Conservation (phyloP, 1,140 invertebrate genomes). For the Caenorhabditis briggsae region DNA sequence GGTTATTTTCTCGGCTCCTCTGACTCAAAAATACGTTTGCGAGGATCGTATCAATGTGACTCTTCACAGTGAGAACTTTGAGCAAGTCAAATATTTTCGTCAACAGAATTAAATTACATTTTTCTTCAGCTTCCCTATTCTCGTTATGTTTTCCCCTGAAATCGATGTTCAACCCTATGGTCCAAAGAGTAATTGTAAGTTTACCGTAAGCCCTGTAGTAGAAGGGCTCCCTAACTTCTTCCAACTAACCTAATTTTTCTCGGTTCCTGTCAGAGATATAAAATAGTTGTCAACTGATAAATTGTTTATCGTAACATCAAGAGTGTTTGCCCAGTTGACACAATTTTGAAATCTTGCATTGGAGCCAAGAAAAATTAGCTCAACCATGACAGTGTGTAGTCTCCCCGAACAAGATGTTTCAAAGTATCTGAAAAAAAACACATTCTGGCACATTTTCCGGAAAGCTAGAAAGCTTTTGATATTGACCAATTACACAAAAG, state of each 20-base stretch:
- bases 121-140: constrained; percentile 18
- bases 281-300: too few species aligned
- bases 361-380: too few species aligned
- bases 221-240: too few species aligned
- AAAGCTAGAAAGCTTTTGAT: too few species aligned
- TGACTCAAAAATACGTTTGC: constrained; percentile 62
- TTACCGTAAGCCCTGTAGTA: background rate
- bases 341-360: background rate
- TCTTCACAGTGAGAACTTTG: constrained; percentile 51
- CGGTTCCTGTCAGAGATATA: too few species aligned
- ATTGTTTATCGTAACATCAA: background rate
- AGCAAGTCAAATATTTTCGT: background rate
- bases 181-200: constrained; percentile 59
- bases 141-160: constrained; percentile 57
- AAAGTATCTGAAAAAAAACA: too few species aligned
- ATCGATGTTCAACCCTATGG: constrained; percentile 63
- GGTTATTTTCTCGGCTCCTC: constrained; percentile 49
- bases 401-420: too few species aligned
- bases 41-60: constrained; percentile 63
- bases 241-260: too few species aligned
- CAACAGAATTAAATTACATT: background rate
- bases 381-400: too few species aligned
- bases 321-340: too few species aligned
- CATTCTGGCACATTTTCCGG: too few species aligned
- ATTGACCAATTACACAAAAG: too few species aligned